Evolutionary conservation across 1,140 invertebrate genomes (phyloP).

Genomic region (Dolichoris vasculosae): DNA sequence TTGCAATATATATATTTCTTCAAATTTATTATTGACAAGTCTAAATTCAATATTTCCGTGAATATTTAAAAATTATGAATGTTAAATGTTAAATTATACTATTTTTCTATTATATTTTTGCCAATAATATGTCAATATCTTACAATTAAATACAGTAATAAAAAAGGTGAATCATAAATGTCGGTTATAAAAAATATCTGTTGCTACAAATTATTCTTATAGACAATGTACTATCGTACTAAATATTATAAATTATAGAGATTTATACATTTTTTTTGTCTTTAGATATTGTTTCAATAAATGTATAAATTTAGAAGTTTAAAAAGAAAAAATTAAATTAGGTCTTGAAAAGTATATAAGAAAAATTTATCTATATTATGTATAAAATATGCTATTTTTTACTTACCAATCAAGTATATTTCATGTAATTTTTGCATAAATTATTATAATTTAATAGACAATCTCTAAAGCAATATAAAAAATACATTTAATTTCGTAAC

Average conservation of each 20-base stretch:
- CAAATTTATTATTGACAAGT: neutral
- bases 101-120: too few relatives aligned
- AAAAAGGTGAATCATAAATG: neutral
- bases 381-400: slow-evolving; percentile 57
- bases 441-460: too few relatives aligned
- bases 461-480: too few relatives aligned
- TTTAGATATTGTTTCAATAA: neutral
- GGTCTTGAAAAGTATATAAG: neutral
- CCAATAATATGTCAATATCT: neutral
- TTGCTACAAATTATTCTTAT: neutral
- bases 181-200: neutral
- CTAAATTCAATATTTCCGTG: neutral
- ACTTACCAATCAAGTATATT: too few relatives aligned
- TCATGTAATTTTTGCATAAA: too few relatives aligned
- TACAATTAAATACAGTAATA: neutral
- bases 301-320: neutral
- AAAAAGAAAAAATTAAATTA: neutral
- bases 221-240: neutral
- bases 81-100: too few relatives aligned
- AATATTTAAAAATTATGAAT: neutral
- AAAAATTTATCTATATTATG: slow-evolving; percentile 48
- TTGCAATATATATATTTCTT: neutral
- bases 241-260: neutral
- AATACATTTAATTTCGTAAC: too few relatives aligned
- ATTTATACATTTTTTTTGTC: neutral